Base-by-base conservation (phyloP, 2,113 vertebrate genomes). In the Orthonyx spaldingii region DNA sequence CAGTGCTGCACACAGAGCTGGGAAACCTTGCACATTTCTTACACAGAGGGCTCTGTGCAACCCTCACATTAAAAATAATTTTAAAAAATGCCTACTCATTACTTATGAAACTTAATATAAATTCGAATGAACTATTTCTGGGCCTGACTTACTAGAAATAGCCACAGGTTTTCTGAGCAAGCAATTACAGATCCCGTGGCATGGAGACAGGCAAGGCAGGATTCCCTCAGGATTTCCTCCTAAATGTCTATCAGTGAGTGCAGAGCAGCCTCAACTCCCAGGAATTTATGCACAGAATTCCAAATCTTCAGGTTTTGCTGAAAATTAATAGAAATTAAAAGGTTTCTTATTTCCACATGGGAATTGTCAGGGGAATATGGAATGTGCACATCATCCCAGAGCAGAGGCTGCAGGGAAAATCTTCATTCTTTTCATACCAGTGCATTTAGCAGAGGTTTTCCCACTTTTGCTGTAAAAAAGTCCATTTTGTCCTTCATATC, bases 281-380 rank as follows among this genome's bases (percentile, higher is more conserved):
- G 63, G 39, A 81, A 46, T 71, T 95, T 23, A 78, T 65, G 69
- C 69, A 92, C 84, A 55, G 64, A 88, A 97, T 84, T 94, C 96
- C 83, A 39, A 64, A 84, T 47, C 15, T 74, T 53, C 95, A 93
- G 80, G 55, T 68, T 63, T 63, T 65, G 49, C 92, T 71, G 68
- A 55, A 92, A 94, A 94, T 75, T 59, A 96, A 95, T 89, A 89
- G 6, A 93, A 96, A 97, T 96, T 94, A 95, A 97, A 97, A 65
- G 39, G 78, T 86, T 84, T 74, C 68, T 89, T 80, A 71, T 90
- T 93, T 70, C 66, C 93, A 68, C 46, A 39, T 26, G 72, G 89
- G 53, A 87, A 82, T 78, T 76, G 66, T 63, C 68, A 46, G 41
- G 64, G 64, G 71, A 42, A 39, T 22, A 26, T 13, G 78, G 65